Percentiles rank a stretch among this genome's conserved stretches.
Evolutionary conservation across 2,888 invertebrate species (phyloP).

Genomic region (Amiota communis): DNA sequence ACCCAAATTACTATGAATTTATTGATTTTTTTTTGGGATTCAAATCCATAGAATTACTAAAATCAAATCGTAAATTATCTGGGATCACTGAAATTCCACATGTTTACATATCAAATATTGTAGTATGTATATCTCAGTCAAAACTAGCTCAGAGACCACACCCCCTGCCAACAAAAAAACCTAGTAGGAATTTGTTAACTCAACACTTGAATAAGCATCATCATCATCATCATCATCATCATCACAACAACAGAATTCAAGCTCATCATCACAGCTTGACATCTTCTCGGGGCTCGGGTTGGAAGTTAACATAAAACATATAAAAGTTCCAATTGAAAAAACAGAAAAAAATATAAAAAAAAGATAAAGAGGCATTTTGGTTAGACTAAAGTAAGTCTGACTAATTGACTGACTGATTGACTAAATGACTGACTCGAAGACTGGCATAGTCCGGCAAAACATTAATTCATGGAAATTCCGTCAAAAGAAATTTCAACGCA

Average conservation of each 20-base stretch:
- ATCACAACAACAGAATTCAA: conserved; percentile 22
- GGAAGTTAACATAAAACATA: no score
- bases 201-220: conserved; percentile 22
- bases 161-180: neutral
- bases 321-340: conserved; percentile 14
- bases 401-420: neutral
- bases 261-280: conserved; percentile 58
- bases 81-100: no score
- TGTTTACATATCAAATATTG: no score
- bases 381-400: neutral
- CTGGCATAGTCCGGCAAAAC: conserved; percentile 31
- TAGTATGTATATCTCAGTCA: neutral
- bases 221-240: conserved; percentile 27
- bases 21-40: no score
- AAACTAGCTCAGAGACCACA: conserved; percentile 3
- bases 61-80: no score
- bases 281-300: conserved; percentile 47
- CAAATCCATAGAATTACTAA: no score
- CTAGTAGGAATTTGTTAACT: conserved; percentile 22
- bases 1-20: no score
- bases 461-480: conserved; percentile 67
- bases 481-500: conserved; percentile 59
- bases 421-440: neutral
- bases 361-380: neutral
- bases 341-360: conserved; percentile 38